A percentile compares a stretch with the other conserved stretches of the same genome.
These are phyloP conservation scores for Cyanocitta stelleri DNA, from an alignment of 2,113 vertebrate species.

Conservation along the genomic window DNA sequence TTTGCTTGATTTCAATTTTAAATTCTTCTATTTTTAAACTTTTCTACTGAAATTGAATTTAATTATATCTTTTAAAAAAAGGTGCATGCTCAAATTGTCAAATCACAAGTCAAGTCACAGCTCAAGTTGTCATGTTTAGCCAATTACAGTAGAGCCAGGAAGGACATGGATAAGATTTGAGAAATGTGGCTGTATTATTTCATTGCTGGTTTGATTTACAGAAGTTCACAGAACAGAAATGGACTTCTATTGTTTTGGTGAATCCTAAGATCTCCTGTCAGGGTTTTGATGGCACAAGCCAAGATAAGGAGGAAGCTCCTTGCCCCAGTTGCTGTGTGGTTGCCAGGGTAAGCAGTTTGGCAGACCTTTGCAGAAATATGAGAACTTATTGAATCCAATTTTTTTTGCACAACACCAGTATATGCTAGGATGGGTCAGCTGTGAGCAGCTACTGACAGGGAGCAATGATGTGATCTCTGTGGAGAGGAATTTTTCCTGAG, in stretches of 20 bases:
- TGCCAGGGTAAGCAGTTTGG: neutral
- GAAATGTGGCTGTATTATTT: neutral
- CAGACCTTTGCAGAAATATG: neutral
- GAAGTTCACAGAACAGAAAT: neutral
- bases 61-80: neutral
- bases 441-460: neutral
- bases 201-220: neutral
- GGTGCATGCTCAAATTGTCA: neutral
- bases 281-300: neutral
- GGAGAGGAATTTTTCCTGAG: neutral
- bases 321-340: neutral
- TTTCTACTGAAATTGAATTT: neutral
- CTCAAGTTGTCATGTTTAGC: neutral
- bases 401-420: neutral
- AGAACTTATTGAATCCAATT: neutral
- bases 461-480: neutral
- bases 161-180: neutral
- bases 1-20: neutral
- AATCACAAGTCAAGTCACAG: neutral
- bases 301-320: neutral
- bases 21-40: neutral
- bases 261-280: neutral
- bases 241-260: neutral
- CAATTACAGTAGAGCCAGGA: neutral
- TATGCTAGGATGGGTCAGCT: neutral